phyloP scores from a whole-genome alignment of 1,140 invertebrate genomes.

The Drosophila guanche region DNA sequence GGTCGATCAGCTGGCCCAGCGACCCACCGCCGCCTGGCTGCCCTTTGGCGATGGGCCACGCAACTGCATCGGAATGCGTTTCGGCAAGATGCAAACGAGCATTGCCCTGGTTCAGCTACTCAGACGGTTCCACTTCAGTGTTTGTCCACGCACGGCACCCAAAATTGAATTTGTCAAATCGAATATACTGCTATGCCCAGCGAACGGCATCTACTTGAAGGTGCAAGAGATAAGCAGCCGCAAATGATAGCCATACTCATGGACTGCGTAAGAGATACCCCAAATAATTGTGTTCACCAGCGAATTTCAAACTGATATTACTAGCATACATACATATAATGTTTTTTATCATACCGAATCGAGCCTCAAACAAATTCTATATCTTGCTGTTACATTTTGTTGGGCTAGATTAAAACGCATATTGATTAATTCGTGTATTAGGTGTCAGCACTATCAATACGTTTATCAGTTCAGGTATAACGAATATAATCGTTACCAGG shows the following conservation, averaged over 20 bases:
- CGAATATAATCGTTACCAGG: too few species aligned
- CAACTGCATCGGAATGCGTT: conserved; percentile 85
- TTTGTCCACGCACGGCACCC: conserved; percentile 75
- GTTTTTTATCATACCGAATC: too few species aligned
- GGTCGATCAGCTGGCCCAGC: conserved; percentile 82
- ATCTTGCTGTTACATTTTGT: too few species aligned
- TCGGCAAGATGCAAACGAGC: conserved; percentile 84
- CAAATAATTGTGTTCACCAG: not conserved
- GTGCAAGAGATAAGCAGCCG: conserved; percentile 37
- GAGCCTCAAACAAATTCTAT: too few species aligned
- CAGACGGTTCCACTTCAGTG: conserved; percentile 73
- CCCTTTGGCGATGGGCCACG: conserved; percentile 86
- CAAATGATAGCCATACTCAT: not conserved
- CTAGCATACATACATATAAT: too few species aligned
- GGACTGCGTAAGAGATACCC: too few species aligned
- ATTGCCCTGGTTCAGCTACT: conserved; percentile 83
- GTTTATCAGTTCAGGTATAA: too few species aligned
- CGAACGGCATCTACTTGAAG: conserved; percentile 82
- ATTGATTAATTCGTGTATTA: too few species aligned
- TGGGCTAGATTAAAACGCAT: too few species aligned
- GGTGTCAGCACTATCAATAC: too few species aligned
- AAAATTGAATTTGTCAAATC: conserved; percentile 83
- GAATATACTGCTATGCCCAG: conserved; percentile 82
- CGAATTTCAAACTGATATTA: too few species aligned
- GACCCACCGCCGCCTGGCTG: conserved; percentile 84